Base-by-base conservation (phyloP, 2,888 invertebrate genomes). In the Geophilus truncorum region DNA sequence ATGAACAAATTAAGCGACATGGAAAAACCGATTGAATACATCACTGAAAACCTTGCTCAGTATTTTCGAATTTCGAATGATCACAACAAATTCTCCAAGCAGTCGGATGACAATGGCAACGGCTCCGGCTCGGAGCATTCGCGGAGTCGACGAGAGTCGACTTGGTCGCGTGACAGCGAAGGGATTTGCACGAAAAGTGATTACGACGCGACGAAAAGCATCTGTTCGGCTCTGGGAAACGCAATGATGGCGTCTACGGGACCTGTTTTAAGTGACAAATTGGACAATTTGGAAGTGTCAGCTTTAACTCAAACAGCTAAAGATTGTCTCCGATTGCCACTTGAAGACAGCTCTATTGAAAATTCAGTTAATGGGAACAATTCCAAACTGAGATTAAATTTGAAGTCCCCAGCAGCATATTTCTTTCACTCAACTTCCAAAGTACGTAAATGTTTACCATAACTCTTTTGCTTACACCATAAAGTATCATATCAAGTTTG, bases 11-110 rank as follows among this genome's bases (percentile, higher is more conserved):
- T 80, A 21, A 77, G 77, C n/a, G 80, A 80, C 21, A 25, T 80
- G 12, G 80, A 80, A 34, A 77, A 57, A 40, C 80, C 80, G 2
- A 77, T 80, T 15, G 80, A 80, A 77, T 81, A 34, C 34, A 78
- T 81, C 30, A 78, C 78, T 23, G 77, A 28, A 51, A 81, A 81
- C 30, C 40, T 81, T 62, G 80, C 81, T 79, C 82, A 82, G 10
- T 80, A 80, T 79, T 81, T 81, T 23, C 80, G 77, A 36, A 30
- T 81, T n/a, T 36, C 82, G 21, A 79, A 75, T 28, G 82, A 81
- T 40, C 28, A 28, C 23, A 51, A 18, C 51, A 40, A 28, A 45
- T 7, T n/a, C 78, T 9, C 78, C 10, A 30, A 78, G n/a, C n/a
- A n/a, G 10, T 25, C 40, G 18, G 34, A 36, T 4, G 32, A 30